Conservation (phyloP, 53 echinoderm and acorn worm species). For the Hippasteria phrygiana region DNA sequence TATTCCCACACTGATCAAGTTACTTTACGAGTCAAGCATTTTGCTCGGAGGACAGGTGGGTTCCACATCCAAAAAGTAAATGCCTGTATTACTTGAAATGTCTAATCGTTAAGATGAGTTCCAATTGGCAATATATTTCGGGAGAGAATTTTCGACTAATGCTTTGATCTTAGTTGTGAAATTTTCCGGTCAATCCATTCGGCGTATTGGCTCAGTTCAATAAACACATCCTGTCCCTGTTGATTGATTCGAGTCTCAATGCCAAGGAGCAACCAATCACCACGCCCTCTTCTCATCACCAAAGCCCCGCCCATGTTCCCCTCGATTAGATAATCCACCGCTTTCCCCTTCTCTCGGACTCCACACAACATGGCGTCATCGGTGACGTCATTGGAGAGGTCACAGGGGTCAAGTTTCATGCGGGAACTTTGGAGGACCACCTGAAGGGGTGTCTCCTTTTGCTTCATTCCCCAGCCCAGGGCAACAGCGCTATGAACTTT, state of each 20-base stretch:
- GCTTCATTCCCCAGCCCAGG: constrained; percentile 40
- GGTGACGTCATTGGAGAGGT: constrained; percentile 11
- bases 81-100: too few relatives aligned
- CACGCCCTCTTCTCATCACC: constrained; percentile 44
- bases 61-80: too few relatives aligned
- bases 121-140: too few relatives aligned
- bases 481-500: constrained; percentile 11
- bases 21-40: too few relatives aligned
- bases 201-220: neutral
- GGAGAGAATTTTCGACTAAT: too few relatives aligned
- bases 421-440: constrained; percentile 31
- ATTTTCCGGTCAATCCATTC: constrained; percentile 33
- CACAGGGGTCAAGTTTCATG: constrained; percentile 20
- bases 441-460: neutral
- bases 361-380: constrained; percentile 31
- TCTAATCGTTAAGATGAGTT: too few relatives aligned
- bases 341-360: constrained; percentile 9
- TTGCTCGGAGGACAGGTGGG: too few relatives aligned
- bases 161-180: neutral
- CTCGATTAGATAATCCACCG: neutral
- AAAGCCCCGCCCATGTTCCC: constrained; percentile 43
- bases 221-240: neutral
- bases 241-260: neutral
- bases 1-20: too few relatives aligned
- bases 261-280: constrained; percentile 30